phyloP scores from a whole-genome alignment of 2,113 vertebrate species.

The Actenoides lindsayi region DNA sequence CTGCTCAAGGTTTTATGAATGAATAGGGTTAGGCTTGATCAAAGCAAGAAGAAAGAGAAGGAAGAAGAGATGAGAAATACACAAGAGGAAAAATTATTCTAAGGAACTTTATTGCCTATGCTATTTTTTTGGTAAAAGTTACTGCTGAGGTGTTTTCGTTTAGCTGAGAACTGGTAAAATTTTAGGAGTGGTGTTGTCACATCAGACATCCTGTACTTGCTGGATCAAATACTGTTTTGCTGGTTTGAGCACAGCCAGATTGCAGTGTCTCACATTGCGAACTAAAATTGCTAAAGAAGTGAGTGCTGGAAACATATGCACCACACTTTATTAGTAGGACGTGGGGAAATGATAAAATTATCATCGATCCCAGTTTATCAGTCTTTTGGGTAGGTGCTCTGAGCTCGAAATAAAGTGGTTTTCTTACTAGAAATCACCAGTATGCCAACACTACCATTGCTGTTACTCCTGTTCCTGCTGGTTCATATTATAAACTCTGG shows the following conservation, averaged over 20 bases:
- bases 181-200: neutral
- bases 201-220: conserved; percentile 40
- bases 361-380: neutral
- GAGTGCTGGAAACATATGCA: conserved; percentile 1
- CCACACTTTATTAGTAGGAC: neutral
- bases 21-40: neutral
- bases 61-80: neutral
- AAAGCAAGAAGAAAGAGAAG: neutral
- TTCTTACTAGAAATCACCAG: neutral
- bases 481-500: neutral
- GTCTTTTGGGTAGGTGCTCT: neutral
- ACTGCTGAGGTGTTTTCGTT: neutral
- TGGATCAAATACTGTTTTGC: neutral
- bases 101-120: neutral
- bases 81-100: neutral
- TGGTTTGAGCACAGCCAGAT: conserved; percentile 33
- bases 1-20: neutral
- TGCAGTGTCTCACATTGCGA: neutral
- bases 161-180: neutral
- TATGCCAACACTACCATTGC: neutral
- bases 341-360: neutral
- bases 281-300: neutral
- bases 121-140: neutral
- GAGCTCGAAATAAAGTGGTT: neutral
- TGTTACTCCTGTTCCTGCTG: neutral